Evolutionary conservation across 2,888 invertebrate genomes (phyloP), one percentile per base, ranked within the genome.

Genomic region (Alitta virens): DNA sequence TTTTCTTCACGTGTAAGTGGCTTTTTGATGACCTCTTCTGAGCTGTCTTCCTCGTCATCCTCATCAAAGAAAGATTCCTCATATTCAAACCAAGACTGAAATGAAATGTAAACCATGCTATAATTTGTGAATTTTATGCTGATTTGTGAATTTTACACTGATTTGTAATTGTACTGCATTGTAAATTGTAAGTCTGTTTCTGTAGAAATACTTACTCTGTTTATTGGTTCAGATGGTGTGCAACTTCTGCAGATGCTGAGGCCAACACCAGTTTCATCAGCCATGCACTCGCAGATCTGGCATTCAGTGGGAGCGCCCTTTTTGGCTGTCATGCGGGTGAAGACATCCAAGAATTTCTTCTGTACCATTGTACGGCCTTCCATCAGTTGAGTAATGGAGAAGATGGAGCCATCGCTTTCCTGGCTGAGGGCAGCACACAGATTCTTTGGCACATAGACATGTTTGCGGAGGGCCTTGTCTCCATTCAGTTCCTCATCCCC

Each of bases 371-470:
- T 55, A 5, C 67, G 66, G 14, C 63, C 67, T 3, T 67, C 57
- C 5, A 62, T 63, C 57, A 77, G 56, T 61, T 75, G 68, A 64
- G 84, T 83, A 1, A 86, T 82, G 9, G 88, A 87, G 83, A 90
- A 88, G 12, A 88, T 85, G n/a, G 87, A 85, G 23, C 91, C 90
- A 56, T 86, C 86, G 72, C 90, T 88, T 62, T 84, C 81, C 63
- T 88, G 83, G 12, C 88, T 86, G 70, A 89, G 87, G 64, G 87
- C 87, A 42, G 87, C 85, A 79, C 91, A 92, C 46, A 69, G 63
- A 65, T 79, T 79, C 12, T 68, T 65, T 12, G 78, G 75, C 63
- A 77, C 66, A n/a, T 72, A 69, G 27, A 83, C 68, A 23, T 69
- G 66, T 26, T 58, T 33, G 18, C 60, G 43, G 16, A 60, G 60